Evolutionary conservation across 1,140 invertebrate species (phyloP).

Genomic region (Drosophila kanapiae): DNA sequence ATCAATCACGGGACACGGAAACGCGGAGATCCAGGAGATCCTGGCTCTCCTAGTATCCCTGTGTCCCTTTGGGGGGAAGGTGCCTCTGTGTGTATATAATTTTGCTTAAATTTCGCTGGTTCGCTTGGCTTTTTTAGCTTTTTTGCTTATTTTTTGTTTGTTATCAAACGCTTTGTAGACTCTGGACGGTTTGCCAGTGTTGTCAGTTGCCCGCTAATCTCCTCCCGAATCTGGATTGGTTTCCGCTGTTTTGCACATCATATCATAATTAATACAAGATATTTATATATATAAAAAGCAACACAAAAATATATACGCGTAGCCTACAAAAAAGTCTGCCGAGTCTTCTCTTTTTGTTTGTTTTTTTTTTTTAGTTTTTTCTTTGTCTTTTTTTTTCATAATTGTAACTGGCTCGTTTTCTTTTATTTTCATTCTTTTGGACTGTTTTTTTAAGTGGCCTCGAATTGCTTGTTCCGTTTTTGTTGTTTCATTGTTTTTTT

Average conservation of each 20-base stretch:
- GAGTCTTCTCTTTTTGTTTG: conserved; percentile 15
- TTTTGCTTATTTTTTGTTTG: conserved; percentile 30
- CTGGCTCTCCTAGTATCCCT: conserved; percentile 2
- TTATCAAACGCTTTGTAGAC: conserved; percentile 80
- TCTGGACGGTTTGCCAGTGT: conserved; percentile 73
- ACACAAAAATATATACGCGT: conserved; percentile 71
- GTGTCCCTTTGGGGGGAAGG: conserved; percentile 6
- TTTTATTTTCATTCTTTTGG: conserved; percentile 42
- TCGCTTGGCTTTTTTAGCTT: background rate
- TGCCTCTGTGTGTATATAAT: conserved; percentile 35
- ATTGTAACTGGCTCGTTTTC: conserved; percentile 49
- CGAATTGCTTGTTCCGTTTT: conserved; percentile 43
- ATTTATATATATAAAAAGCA: conserved; percentile 73
- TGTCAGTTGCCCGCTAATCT: conserved; percentile 39
- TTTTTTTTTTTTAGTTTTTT: conserved; percentile 11
- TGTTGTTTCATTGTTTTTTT: conserved; percentile 15
- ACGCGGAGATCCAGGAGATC: conserved; percentile 14
- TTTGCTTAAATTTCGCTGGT: conserved; percentile 44
- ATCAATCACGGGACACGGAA: conserved; percentile 5
- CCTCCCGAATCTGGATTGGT: conserved; percentile 30
- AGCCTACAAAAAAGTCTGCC: conserved; percentile 72
- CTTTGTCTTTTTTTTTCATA: conserved; percentile 26
- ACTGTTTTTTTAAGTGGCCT: conserved; percentile 62
- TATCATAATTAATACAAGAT: conserved; percentile 14
- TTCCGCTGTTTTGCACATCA: conserved; percentile 23